Base-by-base conservation (phyloP, 2,888 invertebrate species). In the Lithophane socia region DNA sequence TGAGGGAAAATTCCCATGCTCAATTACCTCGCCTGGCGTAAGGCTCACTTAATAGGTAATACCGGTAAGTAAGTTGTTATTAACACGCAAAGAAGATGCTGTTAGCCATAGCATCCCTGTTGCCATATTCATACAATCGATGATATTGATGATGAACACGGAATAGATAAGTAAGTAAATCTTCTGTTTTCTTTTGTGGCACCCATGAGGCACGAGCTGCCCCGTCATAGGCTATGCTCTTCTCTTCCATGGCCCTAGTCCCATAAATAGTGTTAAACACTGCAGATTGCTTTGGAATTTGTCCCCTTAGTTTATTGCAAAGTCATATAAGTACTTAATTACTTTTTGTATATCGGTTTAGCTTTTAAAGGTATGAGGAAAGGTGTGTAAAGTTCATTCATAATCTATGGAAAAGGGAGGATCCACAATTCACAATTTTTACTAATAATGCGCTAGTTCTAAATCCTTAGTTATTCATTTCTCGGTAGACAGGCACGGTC, bases 1-100 rank as follows among this genome's bases (percentile, higher is more conserved):
- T 61, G 54, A 54, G 47, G 72, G 21, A 80, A 80, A 79, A 58
- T 65, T 80, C 29, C 64, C 24, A 56, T 80, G 64, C 56, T 64
- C 56, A 73, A 80, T 78, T 80, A 80, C 21, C 44, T 80, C 16
- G 5, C 18, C 18, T 71, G 29, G 12, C 37, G 5, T 42, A 24
- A 5, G 21, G 47, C 47, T 49, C 54, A 63, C 24, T 18, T 29
- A 58, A 10, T 69, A 70, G 49, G 10, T 73, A 58, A 37, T 64
- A 73, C 16, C 44, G 13, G 24, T 74, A 58, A 21, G 24, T 73
- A 64, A n/a, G 24, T 65, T 61, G 37, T 68, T 76, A 74, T 67
- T 64, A 21, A 10, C 49, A 82, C 44, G 52, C 44, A 68, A 75
- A 68, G 24, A 58, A n/a, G 54, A 64, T 47, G 29, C 3, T 56